Conservation (phyloP, 2,113 vertebrate species). For the Perognathus longimembris region DNA sequence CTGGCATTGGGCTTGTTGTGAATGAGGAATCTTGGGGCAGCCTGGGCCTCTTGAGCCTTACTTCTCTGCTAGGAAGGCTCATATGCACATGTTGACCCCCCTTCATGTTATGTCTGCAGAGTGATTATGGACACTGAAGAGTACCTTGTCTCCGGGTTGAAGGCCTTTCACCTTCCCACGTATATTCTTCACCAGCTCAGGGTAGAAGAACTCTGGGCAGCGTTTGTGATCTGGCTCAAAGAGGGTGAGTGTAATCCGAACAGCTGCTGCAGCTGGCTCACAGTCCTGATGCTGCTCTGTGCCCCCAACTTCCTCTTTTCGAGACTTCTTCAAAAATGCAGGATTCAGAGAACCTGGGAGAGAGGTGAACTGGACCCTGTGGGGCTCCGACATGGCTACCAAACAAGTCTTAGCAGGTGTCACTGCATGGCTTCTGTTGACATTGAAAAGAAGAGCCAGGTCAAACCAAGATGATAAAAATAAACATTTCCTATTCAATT, state of each 20-base stretch:
- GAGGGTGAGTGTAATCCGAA: constrained; percentile 90
- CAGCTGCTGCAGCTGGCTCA: constrained; percentile 81
- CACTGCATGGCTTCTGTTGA: constrained; percentile 83
- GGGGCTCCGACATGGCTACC: constrained; percentile 92
- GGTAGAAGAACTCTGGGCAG: constrained; percentile 96
- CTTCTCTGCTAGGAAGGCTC: not conserved
- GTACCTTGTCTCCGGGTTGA: constrained; percentile 84
- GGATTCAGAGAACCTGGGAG: constrained; percentile 84
- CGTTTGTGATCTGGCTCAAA: constrained; percentile 91
- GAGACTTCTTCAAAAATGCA: constrained; percentile 84
- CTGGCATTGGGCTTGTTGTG: not conserved
- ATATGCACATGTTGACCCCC: not conserved
- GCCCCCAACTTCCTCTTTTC: constrained; percentile 70
- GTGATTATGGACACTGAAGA: not conserved
- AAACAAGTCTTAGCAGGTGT: constrained; percentile 68
- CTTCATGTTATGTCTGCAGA: not conserved
- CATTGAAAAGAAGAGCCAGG: constrained; percentile 3
- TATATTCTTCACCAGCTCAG: constrained; percentile 88
- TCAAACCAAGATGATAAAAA: constrained; percentile 61
- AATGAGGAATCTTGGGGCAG: not conserved
- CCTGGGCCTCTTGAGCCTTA: not conserved
- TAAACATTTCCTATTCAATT: not conserved
- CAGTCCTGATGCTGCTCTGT: constrained; percentile 81
- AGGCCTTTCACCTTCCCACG: constrained; percentile 81
- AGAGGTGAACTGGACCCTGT: constrained; percentile 91